Evolutionary conservation across 2,888 invertebrate genomes (phyloP), one percentile per base, ranked within the genome.

Genomic region (Apamea anceps): DNA sequence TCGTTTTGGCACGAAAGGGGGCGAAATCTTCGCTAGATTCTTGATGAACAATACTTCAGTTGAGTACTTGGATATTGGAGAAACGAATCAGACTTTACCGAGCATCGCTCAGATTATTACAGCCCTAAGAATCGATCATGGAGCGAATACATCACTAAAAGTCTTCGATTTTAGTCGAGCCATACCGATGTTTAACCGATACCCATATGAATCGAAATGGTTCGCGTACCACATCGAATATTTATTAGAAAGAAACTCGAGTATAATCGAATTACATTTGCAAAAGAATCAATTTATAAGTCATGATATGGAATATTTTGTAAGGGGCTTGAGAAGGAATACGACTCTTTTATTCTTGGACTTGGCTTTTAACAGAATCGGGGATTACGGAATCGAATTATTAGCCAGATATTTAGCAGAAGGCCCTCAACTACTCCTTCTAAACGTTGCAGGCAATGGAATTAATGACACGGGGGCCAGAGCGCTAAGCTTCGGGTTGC

Each of bases 241-340:
- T 73, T 88, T 97, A 8, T 88, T 97, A 0, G 94, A 95, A 90
- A 92, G 92, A 63, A 97, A 97, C 70, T 88, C 87, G 65, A 94
- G 93, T 7, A 93, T 98, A 57, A 93, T 96, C 0, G 97, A 97
- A 87, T 90, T 98, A 21, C 97, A 97, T 92, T 92, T 97, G 45
- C 97, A 97, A 90, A 98, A 98, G 88, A 97, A 97, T 85, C 94
- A 97, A 89, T 97, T 98, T 60, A 96, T 96, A 25, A 97, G 97
- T 0, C 98, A 98, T 79, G 98, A 98, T 87, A 93, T 98, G 65
- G 97, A 97, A 85, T 96, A 96, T 78, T 93, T 98, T 79, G 90
- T 96, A 8, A 90, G 95, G 68, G 97, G 98, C 12, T 93, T 98
- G 70, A 91, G 93, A 25, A 87, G 89, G 1, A 98, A 98, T 88